Percentiles rank a stretch among this genome's conserved stretches.
phyloP scores from a whole-genome alignment of 2,888 invertebrate genomes.

The Dasypogon diadema region DNA sequence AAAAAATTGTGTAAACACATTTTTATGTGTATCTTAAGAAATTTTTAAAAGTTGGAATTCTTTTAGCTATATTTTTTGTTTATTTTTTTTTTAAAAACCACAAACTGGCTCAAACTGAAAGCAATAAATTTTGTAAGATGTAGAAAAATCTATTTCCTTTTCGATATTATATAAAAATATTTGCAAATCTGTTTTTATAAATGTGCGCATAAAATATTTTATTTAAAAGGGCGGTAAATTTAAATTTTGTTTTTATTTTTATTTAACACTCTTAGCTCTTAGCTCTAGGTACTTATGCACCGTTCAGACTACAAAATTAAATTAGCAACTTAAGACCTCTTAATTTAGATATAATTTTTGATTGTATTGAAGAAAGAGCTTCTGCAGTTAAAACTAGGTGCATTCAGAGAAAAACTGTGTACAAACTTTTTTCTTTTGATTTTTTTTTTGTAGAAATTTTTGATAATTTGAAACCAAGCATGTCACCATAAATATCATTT shows the following conservation, averaged over 20 bases:
- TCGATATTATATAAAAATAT: conserved; percentile 40
- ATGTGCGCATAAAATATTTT: conserved; percentile 36
- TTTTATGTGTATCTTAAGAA: background rate
- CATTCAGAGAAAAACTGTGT: background rate
- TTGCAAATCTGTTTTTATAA: conserved; percentile 1
- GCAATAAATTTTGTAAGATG: conserved; percentile 26
- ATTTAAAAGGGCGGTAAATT: conserved; percentile 29
- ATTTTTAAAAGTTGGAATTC: background rate
- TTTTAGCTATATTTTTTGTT: no score
- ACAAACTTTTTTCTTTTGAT: background rate
- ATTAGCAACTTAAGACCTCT: background rate
- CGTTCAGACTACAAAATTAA: background rate
- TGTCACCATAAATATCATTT: background rate
- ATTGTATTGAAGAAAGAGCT: background rate
- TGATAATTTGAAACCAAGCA: background rate
- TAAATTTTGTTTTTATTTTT: conserved; percentile 11
- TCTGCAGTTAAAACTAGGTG: no score
- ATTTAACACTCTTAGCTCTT: background rate
- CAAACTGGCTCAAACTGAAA: conserved; percentile 12
- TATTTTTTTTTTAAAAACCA: background rate
- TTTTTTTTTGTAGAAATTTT: background rate
- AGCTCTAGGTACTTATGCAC: background rate
- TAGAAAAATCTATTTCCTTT: conserved; percentile 28
- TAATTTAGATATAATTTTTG: background rate
- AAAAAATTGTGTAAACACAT: no score